Conservation (phyloP, 2,113 vertebrate genomes). For the Noturus placidus region DNA sequence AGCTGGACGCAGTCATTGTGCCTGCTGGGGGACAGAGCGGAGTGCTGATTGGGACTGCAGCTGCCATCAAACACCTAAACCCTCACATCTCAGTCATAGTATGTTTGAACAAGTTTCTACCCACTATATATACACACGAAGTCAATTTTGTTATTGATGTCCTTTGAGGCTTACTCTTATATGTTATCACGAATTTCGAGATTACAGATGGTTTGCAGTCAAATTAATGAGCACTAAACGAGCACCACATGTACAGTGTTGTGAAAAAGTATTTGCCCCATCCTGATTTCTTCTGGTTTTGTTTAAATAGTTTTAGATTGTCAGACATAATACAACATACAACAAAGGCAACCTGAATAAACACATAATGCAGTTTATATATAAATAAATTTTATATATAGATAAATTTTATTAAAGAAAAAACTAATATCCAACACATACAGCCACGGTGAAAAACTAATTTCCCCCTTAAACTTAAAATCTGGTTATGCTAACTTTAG, state of each 20-base stretch:
- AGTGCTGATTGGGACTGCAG: slow-evolving; percentile 80
- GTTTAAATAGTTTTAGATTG: too few relatives aligned
- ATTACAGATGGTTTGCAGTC: neutral
- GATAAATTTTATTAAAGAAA: too few relatives aligned
- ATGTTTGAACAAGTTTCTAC: slow-evolving; percentile 60
- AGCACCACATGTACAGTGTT: neutral
- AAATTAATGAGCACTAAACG: neutral
- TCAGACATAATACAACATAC: too few relatives aligned
- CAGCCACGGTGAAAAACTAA: too few relatives aligned
- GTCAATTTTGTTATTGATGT: neutral
- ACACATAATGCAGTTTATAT: too few relatives aligned
- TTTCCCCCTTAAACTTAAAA: too few relatives aligned
- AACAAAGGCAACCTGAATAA: too few relatives aligned
- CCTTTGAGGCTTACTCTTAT: neutral
- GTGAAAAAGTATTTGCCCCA: too few relatives aligned
- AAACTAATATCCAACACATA: too few relatives aligned
- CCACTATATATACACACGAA: neutral
- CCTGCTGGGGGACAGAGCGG: slow-evolving; percentile 82
- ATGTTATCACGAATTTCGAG: neutral
- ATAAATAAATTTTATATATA: too few relatives aligned
- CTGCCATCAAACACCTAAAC: slow-evolving; percentile 86
- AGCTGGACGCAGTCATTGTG: slow-evolving; percentile 83
- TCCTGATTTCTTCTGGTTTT: too few relatives aligned
- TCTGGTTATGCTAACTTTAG: too few relatives aligned
- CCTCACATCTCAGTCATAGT: slow-evolving; percentile 80